A percentile compares a stretch with the other conserved stretches of the same genome.
Conservation (phyloP, 2,797 vertebrate genomes). For the Rhinoraja longicauda region DNA sequence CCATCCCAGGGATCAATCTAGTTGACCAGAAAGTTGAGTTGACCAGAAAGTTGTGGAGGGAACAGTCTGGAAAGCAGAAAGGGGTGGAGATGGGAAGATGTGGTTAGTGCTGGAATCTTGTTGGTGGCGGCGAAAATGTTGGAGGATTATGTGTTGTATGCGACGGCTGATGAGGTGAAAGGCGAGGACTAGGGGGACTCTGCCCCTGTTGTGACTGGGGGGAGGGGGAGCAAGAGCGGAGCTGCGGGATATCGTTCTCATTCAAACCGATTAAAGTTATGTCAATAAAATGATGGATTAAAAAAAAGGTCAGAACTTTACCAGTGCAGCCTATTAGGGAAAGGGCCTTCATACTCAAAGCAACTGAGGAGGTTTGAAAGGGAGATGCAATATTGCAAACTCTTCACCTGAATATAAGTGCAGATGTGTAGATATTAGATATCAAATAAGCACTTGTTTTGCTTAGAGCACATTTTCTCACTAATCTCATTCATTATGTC, state of each 20-base stretch:
- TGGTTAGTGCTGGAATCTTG: too few relatives aligned
- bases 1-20: too few relatives aligned
- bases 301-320: not conserved
- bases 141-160: too few relatives aligned
- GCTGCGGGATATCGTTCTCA: not conserved
- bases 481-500: not conserved
- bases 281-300: not conserved
- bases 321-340: not conserved
- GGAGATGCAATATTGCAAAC: not conserved
- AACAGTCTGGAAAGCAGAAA: too few relatives aligned
- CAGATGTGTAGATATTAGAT: not conserved
- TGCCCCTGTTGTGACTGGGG: too few relatives aligned
- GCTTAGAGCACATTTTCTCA: not conserved
- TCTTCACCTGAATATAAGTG: not conserved
- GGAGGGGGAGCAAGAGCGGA: too few relatives aligned
- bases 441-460: not conserved
- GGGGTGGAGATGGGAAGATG: too few relatives aligned
- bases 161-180: too few relatives aligned
- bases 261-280: not conserved
- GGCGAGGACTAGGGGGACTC: too few relatives aligned
- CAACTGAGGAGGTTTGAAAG: not conserved
- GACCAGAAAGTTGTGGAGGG: too few relatives aligned
- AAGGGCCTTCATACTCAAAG: not conserved
- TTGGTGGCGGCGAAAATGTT: too few relatives aligned
- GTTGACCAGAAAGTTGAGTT: too few relatives aligned